Conservation (phyloP, 2,797 vertebrate species). For the Scyliorhinus canicula region DNA sequence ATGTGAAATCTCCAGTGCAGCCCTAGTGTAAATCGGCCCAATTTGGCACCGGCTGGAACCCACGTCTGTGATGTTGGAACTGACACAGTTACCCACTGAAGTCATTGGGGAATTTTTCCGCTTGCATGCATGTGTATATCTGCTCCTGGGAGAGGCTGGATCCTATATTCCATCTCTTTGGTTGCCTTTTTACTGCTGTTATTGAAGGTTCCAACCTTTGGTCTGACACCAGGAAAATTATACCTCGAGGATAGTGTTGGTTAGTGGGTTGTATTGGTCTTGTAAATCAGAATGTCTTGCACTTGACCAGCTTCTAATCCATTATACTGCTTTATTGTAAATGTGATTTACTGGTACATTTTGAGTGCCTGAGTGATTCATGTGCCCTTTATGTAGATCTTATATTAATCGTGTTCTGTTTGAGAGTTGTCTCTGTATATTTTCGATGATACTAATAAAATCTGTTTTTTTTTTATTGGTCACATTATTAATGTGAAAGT, state of each 20-base stretch:
- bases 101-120: neutral
- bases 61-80: neutral
- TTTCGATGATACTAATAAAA: constrained; percentile 38
- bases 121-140: neutral
- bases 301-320: constrained; percentile 24
- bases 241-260: constrained; percentile 6
- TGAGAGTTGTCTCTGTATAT: constrained; percentile 34
- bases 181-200: neutral
- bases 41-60: neutral
- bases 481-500: neutral
- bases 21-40: neutral
- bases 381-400: constrained; percentile 12
- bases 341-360: constrained; percentile 32
- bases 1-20: neutral
- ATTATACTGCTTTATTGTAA: constrained; percentile 28
- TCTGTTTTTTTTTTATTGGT: neutral
- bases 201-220: neutral
- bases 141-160: neutral
- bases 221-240: neutral
- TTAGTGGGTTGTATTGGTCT: constrained; percentile 14
- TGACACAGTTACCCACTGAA: neutral
- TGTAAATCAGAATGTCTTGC: neutral
- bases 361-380: neutral
- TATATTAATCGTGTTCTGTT: constrained; percentile 6
- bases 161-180: neutral